Evolutionary conservation across 2,797 vertebrate species (phyloP).

Genomic region (Rallus crepitans): DNA sequence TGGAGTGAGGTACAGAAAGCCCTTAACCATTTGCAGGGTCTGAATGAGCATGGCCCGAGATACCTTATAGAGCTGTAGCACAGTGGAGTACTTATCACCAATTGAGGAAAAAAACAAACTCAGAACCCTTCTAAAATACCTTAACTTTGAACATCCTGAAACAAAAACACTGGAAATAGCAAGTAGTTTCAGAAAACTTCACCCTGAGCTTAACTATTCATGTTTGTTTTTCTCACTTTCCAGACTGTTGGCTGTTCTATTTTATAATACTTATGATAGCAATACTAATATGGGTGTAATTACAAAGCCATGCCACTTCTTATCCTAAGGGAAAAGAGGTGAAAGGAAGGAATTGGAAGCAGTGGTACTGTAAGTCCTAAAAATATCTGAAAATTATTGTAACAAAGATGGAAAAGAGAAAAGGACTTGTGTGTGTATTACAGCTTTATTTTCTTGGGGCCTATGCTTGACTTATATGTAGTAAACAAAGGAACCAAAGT

Average conservation of each 20-base stretch:
- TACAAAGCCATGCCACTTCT: neutral
- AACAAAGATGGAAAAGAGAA: neutral
- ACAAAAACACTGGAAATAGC: neutral
- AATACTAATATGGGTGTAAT: neutral
- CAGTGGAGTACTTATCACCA: neutral
- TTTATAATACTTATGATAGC: accelerated
- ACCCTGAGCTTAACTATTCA: neutral
- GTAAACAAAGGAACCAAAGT: neutral
- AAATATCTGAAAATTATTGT: neutral
- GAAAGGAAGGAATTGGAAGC: neutral
- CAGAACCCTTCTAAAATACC: neutral
- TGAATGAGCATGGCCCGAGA: neutral
- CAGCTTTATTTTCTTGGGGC: neutral
- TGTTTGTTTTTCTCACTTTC: neutral
- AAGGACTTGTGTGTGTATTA: neutral
- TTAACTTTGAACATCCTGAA: neutral
- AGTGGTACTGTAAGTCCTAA: neutral
- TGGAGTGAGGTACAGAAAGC: neutral
- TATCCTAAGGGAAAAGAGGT: neutral
- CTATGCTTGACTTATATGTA: neutral
- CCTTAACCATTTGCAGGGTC: neutral
- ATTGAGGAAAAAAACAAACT: neutral
- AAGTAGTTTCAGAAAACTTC: neutral
- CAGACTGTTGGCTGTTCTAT: neutral
- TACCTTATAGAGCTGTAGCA: neutral